Base-by-base conservation (phyloP, 2,113 vertebrate species). In the Typhlomys cinereus region DNA sequence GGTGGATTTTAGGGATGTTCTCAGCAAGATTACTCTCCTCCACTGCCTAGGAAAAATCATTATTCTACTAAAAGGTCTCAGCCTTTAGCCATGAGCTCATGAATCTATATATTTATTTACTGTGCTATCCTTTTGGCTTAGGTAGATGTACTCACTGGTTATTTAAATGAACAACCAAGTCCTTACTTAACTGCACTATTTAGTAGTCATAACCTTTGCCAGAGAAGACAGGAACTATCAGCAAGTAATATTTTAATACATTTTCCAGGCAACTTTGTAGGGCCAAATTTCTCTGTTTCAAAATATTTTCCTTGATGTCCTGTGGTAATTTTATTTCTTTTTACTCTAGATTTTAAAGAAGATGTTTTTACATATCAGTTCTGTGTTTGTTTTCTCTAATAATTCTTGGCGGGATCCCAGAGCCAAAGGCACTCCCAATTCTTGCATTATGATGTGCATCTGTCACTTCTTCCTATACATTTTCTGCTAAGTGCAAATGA, bases 291-390 rank as follows among this genome's bases (percentile, higher is more conserved):
- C 34, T 39, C 59, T 78, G 13, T 34, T 82, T 78, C 67, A 67
- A 85, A 88, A 44, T 2, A 12, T 64, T 94, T 79, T 78, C 59
- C 21, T 41, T 29, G 6, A 46, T 46, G 3, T 21, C 52, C 39
- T 81, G 46, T 90, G 80, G 39, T 48, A 85, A 75, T 91, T 27
- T 23, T 1, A 34, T 7, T 29, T 66, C 62, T 5, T 36, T 70
- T 87, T 84, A 71, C 31, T 36, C 2, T 74, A 64, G 27, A 84
- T 78, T 82, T 92, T 73, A 46, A 85, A 90, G 44, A n/a, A 81
- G 6, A 62, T 34, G 48, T 78, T 73, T n/a, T 41, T 85, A 44
- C 1, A 48, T 29, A 15, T 41, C 25, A 10, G 44, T 80, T 80
- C 20, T 44, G 20, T 18, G 76, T 46, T 70, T 44, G 20, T 18